Percentiles rank a stretch among this genome's conserved stretches.
Conservation (phyloP, 2,113 vertebrate species). For the Tachysurus vachellii region DNA sequence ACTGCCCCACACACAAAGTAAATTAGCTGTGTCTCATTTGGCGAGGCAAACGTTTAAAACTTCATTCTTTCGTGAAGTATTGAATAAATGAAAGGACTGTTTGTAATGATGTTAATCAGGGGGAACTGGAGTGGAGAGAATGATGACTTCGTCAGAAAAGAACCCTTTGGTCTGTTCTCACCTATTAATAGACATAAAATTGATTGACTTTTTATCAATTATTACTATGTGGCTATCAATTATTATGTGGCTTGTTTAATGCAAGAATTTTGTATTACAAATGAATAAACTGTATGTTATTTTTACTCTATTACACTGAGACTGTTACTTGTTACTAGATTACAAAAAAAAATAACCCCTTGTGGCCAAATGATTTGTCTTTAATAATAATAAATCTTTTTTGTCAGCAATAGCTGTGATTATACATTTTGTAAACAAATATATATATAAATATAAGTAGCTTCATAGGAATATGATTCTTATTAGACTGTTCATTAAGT, state of each 20-base stretch:
- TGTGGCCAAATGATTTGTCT: background rate
- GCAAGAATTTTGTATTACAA: background rate
- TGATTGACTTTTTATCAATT: background rate
- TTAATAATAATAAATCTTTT: background rate
- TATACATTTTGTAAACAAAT: background rate
- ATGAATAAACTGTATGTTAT: background rate
- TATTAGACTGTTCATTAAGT: slow-evolving; percentile 20
- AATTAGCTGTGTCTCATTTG: slow-evolving; percentile 38
- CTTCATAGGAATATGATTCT: slow-evolving; percentile 33
- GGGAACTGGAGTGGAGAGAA: background rate
- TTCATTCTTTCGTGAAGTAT: slow-evolving; percentile 31
- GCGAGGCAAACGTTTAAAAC: slow-evolving; percentile 39
- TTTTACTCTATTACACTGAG: background rate
- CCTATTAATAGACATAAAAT: background rate
- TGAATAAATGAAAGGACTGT: slow-evolving; percentile 18
- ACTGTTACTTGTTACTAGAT: background rate
- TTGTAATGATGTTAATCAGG: slow-evolving; percentile 21
- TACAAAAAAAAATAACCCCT: background rate
- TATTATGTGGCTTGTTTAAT: background rate
- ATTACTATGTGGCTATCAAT: background rate
- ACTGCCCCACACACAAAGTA: slow-evolving; percentile 33
- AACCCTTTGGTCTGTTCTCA: background rate
- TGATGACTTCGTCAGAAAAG: background rate
- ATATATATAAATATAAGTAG: background rate
- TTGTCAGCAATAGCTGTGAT: background rate